Conservation (phyloP, 1,140 invertebrate genomes). For the Drosophila sulfurigaster region DNA sequence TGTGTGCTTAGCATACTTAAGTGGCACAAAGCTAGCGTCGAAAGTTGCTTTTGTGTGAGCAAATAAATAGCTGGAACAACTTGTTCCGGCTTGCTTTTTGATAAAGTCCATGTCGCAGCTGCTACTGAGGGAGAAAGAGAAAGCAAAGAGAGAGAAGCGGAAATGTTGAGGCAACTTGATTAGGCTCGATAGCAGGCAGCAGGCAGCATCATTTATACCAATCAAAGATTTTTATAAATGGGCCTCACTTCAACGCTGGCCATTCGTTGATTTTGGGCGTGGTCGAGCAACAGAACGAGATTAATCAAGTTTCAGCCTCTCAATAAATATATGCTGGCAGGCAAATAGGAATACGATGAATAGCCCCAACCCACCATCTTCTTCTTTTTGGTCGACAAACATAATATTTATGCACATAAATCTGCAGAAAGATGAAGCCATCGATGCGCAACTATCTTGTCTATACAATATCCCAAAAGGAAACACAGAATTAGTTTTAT, state of each 20-base stretch:
- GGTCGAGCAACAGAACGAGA: constrained; percentile 40
- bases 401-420: constrained; percentile 71
- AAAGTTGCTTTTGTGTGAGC: constrained; percentile 19
- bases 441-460: constrained; percentile 7
- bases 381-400: background rate
- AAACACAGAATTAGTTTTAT: constrained; percentile 50
- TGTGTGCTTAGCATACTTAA: constrained; percentile 62
- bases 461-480: constrained; percentile 3
- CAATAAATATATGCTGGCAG: constrained; percentile 68
- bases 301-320: constrained; percentile 72
- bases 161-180: constrained; percentile 61
- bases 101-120: background rate
- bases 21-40: constrained; percentile 15
- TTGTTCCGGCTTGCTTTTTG: constrained; percentile 12
- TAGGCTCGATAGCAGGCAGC: constrained; percentile 43
- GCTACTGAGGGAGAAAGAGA: constrained; percentile 6
- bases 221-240: constrained; percentile 77
- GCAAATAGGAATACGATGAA: constrained; percentile 9
- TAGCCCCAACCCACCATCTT: background rate
- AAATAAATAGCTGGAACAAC: constrained; percentile 30
- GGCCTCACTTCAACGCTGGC: constrained; percentile 44
- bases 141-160: background rate
- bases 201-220: constrained; percentile 74
- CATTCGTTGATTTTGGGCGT: constrained; percentile 4
- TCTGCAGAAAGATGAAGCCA: constrained; percentile 29